Evolutionary conservation across 2,888 invertebrate genomes (phyloP), one percentile per base, ranked within the genome.

Genomic region (Acronicta aceris): DNA sequence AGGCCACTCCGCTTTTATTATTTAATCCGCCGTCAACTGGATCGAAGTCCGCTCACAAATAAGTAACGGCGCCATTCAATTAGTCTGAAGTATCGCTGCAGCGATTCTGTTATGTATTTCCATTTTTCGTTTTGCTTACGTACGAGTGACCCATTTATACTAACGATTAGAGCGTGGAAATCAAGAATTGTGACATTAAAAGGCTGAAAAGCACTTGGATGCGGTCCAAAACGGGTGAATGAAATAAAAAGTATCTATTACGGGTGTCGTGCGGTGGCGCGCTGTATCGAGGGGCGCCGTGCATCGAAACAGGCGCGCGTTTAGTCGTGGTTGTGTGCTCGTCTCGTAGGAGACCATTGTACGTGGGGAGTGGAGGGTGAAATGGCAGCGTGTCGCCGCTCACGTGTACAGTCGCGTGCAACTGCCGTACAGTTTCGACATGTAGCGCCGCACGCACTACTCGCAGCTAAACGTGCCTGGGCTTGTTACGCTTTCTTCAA

Each of bases 151-250:
- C 65, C 51, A 65, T 59, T 74, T 76, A 45, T 61, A 59, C 45
- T 60, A 66, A 61, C 74, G 66, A 63, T 74, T 74, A 71, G 57
- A 74, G 49, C 42, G 40, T 55, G 47, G 42, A 59, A 70, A 64
- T 74, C 71, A 70, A 63, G 60, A 63, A 64, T 66, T 64, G 57
- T 64, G 67, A 71, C 69, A 75, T 75, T 72, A 72, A 78, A 75
- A 69, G 69, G 63, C 66, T 63, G 65, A 68, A 55, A 67, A 67
- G 58, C 43, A 50, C 36, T 71, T 76, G 76, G 76, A 56, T 21
- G 59, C 21, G 55, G 17, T 78, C 78, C 76, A 76, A 64, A 57
- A 45, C 36, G 57, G 57, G 57, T 45, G 57, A 48, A 59, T 56
- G 60, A 61, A 78, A 63, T 71, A 71, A 76, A 68, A 74, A 71